These are phyloP conservation scores for Mustelus asterias DNA, from an alignment of 2,113 vertebrate genomes.

Conservation along the genomic window DNA sequence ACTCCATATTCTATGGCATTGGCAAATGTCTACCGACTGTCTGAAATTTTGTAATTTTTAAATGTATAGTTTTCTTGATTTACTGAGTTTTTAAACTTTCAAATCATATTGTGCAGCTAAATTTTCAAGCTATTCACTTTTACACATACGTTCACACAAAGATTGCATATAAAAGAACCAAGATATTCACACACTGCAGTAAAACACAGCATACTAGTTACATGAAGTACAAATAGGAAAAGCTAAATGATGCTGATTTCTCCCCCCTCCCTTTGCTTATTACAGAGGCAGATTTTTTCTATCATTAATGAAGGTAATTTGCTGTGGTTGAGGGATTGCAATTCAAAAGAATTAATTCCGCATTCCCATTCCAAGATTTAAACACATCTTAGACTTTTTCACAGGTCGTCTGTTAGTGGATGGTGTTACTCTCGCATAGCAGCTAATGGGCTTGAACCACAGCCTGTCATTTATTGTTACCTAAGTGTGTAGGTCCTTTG, in stretches of 20 bases:
- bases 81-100: slow-evolving; percentile 7
- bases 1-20: background rate
- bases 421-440: slow-evolving; percentile 90
- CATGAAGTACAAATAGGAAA: slow-evolving; percentile 31
- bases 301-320: slow-evolving; percentile 99
- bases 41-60: background rate
- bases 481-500: slow-evolving; percentile 79
- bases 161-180: background rate
- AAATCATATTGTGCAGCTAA: background rate
- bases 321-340: slow-evolving; percentile 99
- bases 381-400: slow-evolving; percentile 98
- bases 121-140: background rate
- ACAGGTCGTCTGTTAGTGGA: slow-evolving; percentile 96
- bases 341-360: slow-evolving; percentile 99
- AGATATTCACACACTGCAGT: background rate
- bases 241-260: slow-evolving; percentile 44
- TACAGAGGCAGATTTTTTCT: slow-evolving; percentile 96
- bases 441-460: slow-evolving; percentile 99
- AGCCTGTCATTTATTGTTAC: slow-evolving; percentile 85
- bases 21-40: slow-evolving; percentile 1
- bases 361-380: slow-evolving; percentile 95
- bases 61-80: background rate
- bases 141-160: background rate
- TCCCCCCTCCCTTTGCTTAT: slow-evolving; percentile 76
- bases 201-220: slow-evolving; percentile 19